Base-by-base conservation (phyloP, 2,888 invertebrate genomes). In the Ctenicera cuprea region DNA sequence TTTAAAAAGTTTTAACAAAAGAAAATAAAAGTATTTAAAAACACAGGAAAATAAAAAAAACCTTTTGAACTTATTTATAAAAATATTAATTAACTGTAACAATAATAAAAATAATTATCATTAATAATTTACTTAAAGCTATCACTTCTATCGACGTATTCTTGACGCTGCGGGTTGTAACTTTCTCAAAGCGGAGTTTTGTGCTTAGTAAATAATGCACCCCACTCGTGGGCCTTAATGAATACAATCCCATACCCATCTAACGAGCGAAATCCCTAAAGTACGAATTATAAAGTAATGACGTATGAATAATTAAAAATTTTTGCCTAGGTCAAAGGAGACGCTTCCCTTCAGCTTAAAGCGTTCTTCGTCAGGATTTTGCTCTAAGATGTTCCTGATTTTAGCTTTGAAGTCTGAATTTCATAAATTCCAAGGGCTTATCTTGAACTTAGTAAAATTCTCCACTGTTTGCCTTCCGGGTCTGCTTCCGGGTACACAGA, bases 361-460 rank as follows among this genome's bases (percentile, higher is more conserved):
- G 57, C 54, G 54, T 63, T 66, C 66, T 67, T 71, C 72, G 71
- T 72, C 57, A 52, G 38, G 64, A 74, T 72, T 71, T 61, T 48
- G 64, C 62, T 73, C 50, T 57, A 73, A 71, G 69, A 73, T 41
- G 72, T 65, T 68, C 71, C 16, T 72, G 72, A 75, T 73, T 73
- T 74, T 59, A 71, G 71, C 76, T 76, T 76, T 76, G 76, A 76
- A 71, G 76, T 71, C 59, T 66, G 75, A 77, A 73, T 77, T 77
- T 75, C 75, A 71, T 75, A 75, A 77, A 71, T 75, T 73, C 75
- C 72, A 62, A 62, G 54, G 63, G 73, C 76, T 76, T 76, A 76
- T 76, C 76, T 70, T 63, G 50, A 76, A 75, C 74, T 76, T 75
- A 70, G 74, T 71, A 74, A 76, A 76, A 75, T 76, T 75, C 73